Evolutionary conservation across 2,113 vertebrate species (phyloP).

Genomic region (Psilopsiagon aurifrons): DNA sequence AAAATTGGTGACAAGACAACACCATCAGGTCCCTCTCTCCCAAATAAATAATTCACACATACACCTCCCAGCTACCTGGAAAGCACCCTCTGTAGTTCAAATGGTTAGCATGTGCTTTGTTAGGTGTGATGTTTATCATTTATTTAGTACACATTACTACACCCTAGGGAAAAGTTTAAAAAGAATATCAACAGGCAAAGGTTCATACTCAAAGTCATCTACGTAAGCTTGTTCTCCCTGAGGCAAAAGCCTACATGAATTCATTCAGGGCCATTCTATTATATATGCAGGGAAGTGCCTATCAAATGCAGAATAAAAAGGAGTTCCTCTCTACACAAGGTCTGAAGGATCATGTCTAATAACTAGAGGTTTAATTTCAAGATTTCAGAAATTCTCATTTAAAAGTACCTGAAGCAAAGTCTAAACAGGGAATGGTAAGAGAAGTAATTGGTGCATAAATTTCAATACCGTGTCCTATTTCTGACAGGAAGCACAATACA

Average conservation of each 20-base stretch:
- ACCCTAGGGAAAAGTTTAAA: slow-evolving; percentile 77
- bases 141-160: slow-evolving; percentile 78
- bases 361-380: slow-evolving; percentile 71
- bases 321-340: neutral
- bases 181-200: slow-evolving; percentile 86
- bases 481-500: slow-evolving; percentile 28
- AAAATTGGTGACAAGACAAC: neutral
- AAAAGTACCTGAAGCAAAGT: slow-evolving; percentile 73
- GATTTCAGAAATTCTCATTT: slow-evolving; percentile 72
- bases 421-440: slow-evolving; percentile 52
- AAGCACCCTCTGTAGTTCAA: slow-evolving; percentile 48
- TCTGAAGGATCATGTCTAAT: slow-evolving; percentile 71
- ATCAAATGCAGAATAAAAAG: slow-evolving; percentile 65
- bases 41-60: slow-evolving; percentile 76
- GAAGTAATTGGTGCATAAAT: slow-evolving; percentile 45
- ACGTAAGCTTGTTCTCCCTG: slow-evolving; percentile 77
- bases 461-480: slow-evolving; percentile 17
- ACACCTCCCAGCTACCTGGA: slow-evolving; percentile 71
- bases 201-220: slow-evolving; percentile 76
- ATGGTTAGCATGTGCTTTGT: slow-evolving; percentile 19
- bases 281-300: slow-evolving; percentile 63
- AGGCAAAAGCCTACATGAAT: slow-evolving; percentile 71
- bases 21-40: neutral
- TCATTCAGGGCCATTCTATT: slow-evolving; percentile 71
- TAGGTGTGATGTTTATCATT: slow-evolving; percentile 78